phyloP scores from a whole-genome alignment of 2,888 invertebrate genomes.

The Leptothorax acervorum region DNA sequence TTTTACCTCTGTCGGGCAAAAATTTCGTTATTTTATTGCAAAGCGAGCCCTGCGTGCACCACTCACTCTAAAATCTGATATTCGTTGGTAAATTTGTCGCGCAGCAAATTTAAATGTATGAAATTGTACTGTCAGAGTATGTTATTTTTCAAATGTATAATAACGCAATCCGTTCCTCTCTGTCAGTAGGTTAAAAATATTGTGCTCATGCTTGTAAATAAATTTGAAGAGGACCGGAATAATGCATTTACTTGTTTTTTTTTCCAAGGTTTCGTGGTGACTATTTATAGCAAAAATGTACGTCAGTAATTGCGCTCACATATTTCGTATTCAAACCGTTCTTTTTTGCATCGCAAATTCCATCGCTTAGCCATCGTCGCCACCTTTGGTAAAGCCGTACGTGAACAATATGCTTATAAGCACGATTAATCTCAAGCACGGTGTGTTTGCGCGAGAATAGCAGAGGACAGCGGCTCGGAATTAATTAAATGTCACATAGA shows the following conservation, averaged over 20 bases:
- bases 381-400: background rate
- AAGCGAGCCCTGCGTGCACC: constrained; percentile 9
- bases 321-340: constrained; percentile 22
- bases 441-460: constrained; percentile 30
- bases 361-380: constrained; percentile 12
- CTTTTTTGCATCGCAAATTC: constrained; percentile 44
- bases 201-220: constrained; percentile 30
- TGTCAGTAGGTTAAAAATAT: constrained; percentile 48
- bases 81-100: constrained; percentile 36
- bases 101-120: constrained; percentile 41
- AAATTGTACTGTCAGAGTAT: constrained; percentile 28
- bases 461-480: constrained; percentile 15
- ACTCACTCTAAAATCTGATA: constrained; percentile 21
- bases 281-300: constrained; percentile 48
- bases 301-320: constrained; percentile 31
- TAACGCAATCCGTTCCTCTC: constrained; percentile 36
- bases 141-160: constrained; percentile 31
- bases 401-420: constrained; percentile 50
- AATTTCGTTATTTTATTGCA: constrained; percentile 42
- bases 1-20: constrained; percentile 28
- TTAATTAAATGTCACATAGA: constrained; percentile 56
- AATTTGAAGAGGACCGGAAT: constrained; percentile 32
- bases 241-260: constrained; percentile 18
- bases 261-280: background rate
- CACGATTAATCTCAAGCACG: constrained; percentile 40